Evolutionary conservation across 2,888 invertebrate species (phyloP).

Genomic region (Digitonthophagus gazella): DNA sequence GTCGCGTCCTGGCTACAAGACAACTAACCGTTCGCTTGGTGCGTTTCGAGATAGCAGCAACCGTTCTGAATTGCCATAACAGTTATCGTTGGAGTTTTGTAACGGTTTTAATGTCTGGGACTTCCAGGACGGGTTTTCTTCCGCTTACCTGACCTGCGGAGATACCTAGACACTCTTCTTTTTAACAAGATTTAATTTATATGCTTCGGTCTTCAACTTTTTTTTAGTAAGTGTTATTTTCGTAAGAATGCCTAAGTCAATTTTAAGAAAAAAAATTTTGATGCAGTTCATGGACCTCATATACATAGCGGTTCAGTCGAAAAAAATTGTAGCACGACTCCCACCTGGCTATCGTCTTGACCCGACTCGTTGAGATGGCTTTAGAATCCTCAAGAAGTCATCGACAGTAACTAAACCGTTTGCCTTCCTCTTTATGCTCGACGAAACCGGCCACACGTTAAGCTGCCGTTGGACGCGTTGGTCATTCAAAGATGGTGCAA

Average conservation of each 20-base stretch:
- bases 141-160: too few species aligned
- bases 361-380: neutral
- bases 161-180: too few species aligned
- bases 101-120: neutral
- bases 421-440: neutral
- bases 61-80: slow-evolving; percentile 26
- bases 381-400: neutral
- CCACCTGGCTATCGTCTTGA: neutral
- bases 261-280: neutral
- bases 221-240: too few species aligned
- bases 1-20: slow-evolving; percentile 5
- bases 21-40: slow-evolving; percentile 23
- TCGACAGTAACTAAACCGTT: neutral
- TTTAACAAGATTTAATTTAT: too few species aligned
- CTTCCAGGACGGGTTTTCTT: neutral
- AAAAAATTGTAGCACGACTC: neutral
- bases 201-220: too few species aligned
- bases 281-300: neutral
- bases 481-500: neutral
- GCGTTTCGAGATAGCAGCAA: slow-evolving; percentile 27
- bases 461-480: neutral
- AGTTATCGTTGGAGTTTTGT: slow-evolving; percentile 3
- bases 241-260: too few species aligned
- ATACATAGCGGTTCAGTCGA: neutral
- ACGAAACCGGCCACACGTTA: neutral